phyloP scores from a whole-genome alignment of 2,888 invertebrate genomes.

The Bruchidius siliquastri region DNA sequence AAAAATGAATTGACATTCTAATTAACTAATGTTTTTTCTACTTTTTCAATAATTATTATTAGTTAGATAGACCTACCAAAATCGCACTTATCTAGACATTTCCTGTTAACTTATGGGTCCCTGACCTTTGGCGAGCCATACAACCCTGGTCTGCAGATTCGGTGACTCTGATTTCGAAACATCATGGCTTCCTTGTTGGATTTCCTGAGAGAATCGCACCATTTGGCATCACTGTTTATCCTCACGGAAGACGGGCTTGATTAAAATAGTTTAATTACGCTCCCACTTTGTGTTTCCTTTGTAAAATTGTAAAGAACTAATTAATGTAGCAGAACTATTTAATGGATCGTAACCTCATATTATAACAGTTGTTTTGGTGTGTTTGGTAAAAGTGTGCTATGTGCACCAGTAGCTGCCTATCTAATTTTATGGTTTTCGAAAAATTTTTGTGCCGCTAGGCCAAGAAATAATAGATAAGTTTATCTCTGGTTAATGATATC shows the following conservation, averaged over 20 bases:
- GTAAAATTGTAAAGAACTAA: slow-evolving; percentile 22
- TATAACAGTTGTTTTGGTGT: slow-evolving; percentile 1
- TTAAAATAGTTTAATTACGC: slow-evolving; percentile 16
- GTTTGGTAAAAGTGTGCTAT: not conserved
- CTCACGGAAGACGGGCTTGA: slow-evolving; percentile 3
- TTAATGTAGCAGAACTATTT: slow-evolving; percentile 29
- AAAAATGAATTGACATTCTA: too few relatives aligned
- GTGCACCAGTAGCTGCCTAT: not conserved
- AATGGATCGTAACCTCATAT: slow-evolving; percentile 20
- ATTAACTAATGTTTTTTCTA: too few relatives aligned
- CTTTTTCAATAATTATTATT: too few relatives aligned
- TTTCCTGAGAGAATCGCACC: not conserved
- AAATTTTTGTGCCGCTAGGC: too few relatives aligned
- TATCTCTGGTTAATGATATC: too few relatives aligned
- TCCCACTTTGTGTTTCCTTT: slow-evolving; percentile 15
- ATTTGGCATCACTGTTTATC: not conserved
- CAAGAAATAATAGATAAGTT: too few relatives aligned
- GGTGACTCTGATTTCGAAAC: too few relatives aligned
- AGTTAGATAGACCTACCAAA: too few relatives aligned
- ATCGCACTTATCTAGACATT: too few relatives aligned
- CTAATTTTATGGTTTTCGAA: not conserved
- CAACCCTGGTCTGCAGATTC: too few relatives aligned
- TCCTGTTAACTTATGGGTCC: too few relatives aligned
- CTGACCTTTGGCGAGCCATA: too few relatives aligned
- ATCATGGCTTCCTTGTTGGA: not conserved